Evolutionary conservation across 2,113 vertebrate species (phyloP).

Genomic region (Philantomba maxwellii): DNA sequence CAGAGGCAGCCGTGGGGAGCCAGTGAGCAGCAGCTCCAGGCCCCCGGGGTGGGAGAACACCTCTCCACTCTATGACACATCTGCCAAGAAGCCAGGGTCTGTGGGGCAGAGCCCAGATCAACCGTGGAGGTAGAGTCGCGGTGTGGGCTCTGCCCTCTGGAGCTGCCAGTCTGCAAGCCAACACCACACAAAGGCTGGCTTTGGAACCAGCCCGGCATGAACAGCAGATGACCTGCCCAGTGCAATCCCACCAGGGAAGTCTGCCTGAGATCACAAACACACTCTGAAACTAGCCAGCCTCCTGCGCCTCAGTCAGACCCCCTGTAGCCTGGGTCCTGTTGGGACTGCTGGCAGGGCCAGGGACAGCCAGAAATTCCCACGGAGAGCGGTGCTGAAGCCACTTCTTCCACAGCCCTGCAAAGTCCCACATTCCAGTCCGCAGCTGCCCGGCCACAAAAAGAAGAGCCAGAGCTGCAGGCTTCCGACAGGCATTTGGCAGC

Average conservation of each 20-base stretch:
- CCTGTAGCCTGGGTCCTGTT: neutral
- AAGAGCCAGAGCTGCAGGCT: constrained; percentile 9
- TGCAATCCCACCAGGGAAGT: neutral
- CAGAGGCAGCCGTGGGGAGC: neutral
- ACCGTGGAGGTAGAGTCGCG: neutral
- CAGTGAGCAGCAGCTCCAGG: neutral
- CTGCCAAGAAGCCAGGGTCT: neutral
- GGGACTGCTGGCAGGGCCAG: neutral
- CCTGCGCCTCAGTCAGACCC: neutral
- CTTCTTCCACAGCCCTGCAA: neutral
- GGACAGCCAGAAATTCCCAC: neutral
- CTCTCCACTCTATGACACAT: neutral
- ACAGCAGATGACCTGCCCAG: neutral
- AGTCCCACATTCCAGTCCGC: neutral
- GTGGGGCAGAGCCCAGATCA: neutral
- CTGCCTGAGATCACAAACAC: neutral
- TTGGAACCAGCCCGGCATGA: neutral
- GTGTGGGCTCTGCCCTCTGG: neutral
- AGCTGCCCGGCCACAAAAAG: neutral
- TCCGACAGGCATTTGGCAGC: neutral
- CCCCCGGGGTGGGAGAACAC: neutral
- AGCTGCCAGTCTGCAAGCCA: neutral
- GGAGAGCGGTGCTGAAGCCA: neutral
- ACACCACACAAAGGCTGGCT: neutral
- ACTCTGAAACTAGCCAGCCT: neutral